These are phyloP conservation scores for Phylloscopus collybita DNA, from an alignment of 2,797 vertebrate species.

Conservation along the genomic window DNA sequence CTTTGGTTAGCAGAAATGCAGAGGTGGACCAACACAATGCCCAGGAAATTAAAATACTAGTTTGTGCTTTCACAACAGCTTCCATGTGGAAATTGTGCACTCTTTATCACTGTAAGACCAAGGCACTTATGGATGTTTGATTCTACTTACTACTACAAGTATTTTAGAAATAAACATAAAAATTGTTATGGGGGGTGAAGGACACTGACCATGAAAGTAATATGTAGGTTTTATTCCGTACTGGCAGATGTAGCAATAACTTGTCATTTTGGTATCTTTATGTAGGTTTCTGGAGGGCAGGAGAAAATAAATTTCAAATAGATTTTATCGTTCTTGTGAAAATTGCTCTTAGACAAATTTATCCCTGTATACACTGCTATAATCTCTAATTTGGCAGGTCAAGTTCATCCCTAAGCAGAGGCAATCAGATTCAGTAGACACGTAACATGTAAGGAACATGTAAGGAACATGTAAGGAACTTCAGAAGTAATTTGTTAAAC, in stretches of 20 bases:
- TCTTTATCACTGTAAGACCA: neutral
- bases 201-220: neutral
- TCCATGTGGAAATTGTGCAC: neutral
- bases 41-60: neutral
- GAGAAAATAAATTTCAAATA: neutral
- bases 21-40: neutral
- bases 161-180: neutral
- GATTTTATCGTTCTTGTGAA: neutral
- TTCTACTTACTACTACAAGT: neutral
- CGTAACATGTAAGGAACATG: neutral
- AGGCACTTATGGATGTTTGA: neutral
- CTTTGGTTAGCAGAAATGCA: neutral
- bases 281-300: neutral
- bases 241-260: neutral
- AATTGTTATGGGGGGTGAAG: neutral
- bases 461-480: neutral
- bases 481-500: neutral
- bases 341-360: neutral
- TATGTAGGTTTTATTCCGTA: neutral
- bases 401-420: neutral
- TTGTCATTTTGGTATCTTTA: neutral
- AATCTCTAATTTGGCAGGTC: neutral
- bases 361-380: neutral
- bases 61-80: neutral
- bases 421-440: neutral